Base-by-base conservation (phyloP, 2,888 invertebrate genomes). In the Eristalis intricaria region DNA sequence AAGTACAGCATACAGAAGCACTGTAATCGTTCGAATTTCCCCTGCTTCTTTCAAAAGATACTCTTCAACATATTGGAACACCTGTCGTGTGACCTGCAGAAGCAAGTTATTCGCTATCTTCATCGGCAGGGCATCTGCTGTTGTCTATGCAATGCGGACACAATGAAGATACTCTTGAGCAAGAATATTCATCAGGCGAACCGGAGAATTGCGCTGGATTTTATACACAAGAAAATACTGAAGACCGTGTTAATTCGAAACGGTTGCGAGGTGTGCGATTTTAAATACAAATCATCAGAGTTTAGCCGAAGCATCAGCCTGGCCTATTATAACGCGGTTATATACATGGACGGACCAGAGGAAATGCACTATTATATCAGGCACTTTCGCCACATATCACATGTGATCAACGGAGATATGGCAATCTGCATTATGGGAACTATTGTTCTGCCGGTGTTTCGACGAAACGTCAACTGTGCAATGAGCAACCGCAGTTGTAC, bases 381-480 rank as follows among this genome's bases (percentile, higher is more conserved):
- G 74, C 93, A 93, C 82, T 88, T 93, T 2, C 91, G 91, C 75
- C 91, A 92, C 82, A 91, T 93, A 88, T 90, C 92, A n/a, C 90
- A 91, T 79, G 66, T 92, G 71, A 71, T 92, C 10, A 90, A 91
- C 50, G 91, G 90, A 43, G 91, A 92, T 71, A 89, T 93, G 84
- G 91, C 92, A 2, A 89, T 90, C 2, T 91, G 91, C 22, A 90
- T 93, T 7, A 79, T 93, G 38, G 91, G 92, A 0, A 91, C 92
- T 70, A 91, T 93, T 58, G 91, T 92, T 38, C 75, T 93, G 23
- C 93, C 93, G 11, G 90, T 92, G 35, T 93, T 93, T 79, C 90
- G 92, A 7, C 89, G 89, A 5, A 90, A 91, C 40, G 93, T 92
- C 71, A 68, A 75, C 10, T n/a, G 70, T 26, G 56, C 69, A 23